phyloP scores from a whole-genome alignment of 2,797 vertebrate genomes.

The Anguilla obscura region DNA sequence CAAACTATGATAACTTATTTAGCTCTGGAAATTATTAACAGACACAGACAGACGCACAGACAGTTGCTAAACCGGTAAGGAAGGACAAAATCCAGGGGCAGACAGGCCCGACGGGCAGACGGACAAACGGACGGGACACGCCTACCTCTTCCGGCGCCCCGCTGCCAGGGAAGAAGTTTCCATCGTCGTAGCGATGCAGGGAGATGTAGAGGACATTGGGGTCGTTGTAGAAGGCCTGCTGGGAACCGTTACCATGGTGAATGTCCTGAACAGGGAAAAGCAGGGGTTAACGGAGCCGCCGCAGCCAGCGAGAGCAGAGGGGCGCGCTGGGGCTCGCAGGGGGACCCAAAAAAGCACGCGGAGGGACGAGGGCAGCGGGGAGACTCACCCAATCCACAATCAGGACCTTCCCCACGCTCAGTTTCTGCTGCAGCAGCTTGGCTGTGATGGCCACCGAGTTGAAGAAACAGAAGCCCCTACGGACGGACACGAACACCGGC shows the following conservation, averaged over 20 bases:
- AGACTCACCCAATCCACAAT: constrained; percentile 91
- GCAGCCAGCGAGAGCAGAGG: not conserved
- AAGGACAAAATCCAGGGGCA: not conserved
- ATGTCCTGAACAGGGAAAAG: constrained; percentile 78
- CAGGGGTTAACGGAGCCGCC: not conserved
- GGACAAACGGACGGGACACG: not conserved
- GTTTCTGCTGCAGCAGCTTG: constrained; percentile 92
- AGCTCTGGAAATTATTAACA: not conserved
- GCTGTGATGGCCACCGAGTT: constrained; percentile 94
- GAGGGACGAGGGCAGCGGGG: not conserved
- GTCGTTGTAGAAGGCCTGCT: constrained; percentile 92
- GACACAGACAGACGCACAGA: not conserved
- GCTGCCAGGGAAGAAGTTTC: constrained; percentile 95
- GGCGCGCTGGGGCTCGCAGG: not conserved
- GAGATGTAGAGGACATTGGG: constrained; percentile 90
- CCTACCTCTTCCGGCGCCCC: constrained; percentile 92
- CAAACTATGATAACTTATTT: too few species aligned
- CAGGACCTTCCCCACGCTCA: constrained; percentile 89
- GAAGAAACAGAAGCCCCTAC: constrained; percentile 89
- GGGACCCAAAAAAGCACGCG: not conserved
- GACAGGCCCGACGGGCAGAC: not conserved
- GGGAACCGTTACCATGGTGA: constrained; percentile 96
- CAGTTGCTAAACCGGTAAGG: too few species aligned
- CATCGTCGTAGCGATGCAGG: constrained; percentile 91
- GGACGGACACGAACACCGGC: not conserved